Conservation (phyloP, 1,140 invertebrate genomes). For the Drosophila chauvacae region DNA sequence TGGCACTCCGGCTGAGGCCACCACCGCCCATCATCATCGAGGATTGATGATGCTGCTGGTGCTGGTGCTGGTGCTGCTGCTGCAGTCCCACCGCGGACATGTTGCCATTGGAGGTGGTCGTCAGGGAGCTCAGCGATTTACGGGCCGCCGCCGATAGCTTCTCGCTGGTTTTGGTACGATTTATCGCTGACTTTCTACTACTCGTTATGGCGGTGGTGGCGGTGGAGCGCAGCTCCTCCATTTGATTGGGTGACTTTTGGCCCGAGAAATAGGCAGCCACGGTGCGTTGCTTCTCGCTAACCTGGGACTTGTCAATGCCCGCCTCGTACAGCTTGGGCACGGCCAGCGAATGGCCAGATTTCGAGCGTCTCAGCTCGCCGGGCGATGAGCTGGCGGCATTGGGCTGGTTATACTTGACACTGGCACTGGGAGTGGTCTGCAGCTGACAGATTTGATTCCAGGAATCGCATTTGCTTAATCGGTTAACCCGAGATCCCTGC, state of each 20-base stretch:
- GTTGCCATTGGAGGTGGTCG: conserved; percentile 73
- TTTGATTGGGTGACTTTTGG: conserved; percentile 77
- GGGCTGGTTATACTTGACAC: conserved; percentile 59
- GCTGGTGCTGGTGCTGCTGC: conserved; percentile 39
- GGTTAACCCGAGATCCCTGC: conserved; percentile 67
- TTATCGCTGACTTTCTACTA: conserved; percentile 84
- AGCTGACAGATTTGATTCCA: conserved; percentile 89
- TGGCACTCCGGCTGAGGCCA: conserved; percentile 88
- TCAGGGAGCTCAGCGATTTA: conserved; percentile 75
- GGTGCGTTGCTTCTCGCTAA: conserved; percentile 90
- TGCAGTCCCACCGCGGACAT: conserved; percentile 76
- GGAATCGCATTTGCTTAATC: conserved; percentile 91
- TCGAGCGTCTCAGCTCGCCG: conserved; percentile 87
- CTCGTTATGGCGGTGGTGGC: conserved; percentile 52
- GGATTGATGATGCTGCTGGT: conserved; percentile 2
- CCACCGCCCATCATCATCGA: conserved; percentile 64
- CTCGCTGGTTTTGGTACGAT: conserved; percentile 85
- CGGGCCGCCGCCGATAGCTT: conserved; percentile 84
- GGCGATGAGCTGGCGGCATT: conserved; percentile 63
- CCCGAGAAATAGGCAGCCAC: conserved; percentile 91
- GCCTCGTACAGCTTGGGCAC: conserved; percentile 92
- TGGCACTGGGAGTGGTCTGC: conserved; percentile 35
- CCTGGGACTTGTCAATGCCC: conserved; percentile 89
- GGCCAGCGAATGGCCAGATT: conserved; percentile 89
- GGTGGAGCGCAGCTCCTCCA: conserved; percentile 56